Evolutionary conservation across 2,888 invertebrate species (phyloP).

Genomic region (Hypercompe scribonia): DNA sequence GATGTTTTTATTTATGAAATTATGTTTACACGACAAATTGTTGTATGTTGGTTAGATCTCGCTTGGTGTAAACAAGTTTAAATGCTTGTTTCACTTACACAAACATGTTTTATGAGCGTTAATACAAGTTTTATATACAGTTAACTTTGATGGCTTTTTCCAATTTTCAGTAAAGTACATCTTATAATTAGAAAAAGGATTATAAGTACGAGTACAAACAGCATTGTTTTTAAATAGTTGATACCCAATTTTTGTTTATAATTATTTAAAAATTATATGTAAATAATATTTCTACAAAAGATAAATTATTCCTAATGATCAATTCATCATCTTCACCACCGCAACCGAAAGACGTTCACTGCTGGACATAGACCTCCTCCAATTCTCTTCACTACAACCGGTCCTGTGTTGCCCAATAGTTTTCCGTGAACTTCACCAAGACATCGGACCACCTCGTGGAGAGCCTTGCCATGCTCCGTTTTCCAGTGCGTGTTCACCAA

Average conservation of each 20-base stretch:
- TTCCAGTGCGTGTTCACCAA: no score
- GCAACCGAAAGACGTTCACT: no score
- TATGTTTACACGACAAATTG: conserved; percentile 39
- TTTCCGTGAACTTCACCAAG: no score
- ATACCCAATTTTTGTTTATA: background rate
- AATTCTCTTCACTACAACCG: no score
- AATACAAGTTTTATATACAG: conserved; percentile 17
- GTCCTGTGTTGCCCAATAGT: no score
- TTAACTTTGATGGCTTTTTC: background rate
- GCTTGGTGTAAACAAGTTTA: conserved; percentile 37
- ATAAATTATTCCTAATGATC: no score
- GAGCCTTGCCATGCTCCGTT: no score
- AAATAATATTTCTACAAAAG: background rate
- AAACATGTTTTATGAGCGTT: conserved; percentile 21
- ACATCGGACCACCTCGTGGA: no score
- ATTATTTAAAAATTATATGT: background rate
- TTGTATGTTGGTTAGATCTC: conserved; percentile 30
- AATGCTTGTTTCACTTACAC: conserved; percentile 26
- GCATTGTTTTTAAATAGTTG: background rate
- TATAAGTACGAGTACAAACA: no score
- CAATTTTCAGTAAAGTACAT: background rate
- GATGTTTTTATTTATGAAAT: conserved; percentile 19
- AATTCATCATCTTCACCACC: no score
- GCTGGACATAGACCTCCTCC: no score
- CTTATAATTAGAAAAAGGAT: no score